Conservation (phyloP, 1,140 invertebrate genomes). For the Rhopalosiphum maidis region DNA sequence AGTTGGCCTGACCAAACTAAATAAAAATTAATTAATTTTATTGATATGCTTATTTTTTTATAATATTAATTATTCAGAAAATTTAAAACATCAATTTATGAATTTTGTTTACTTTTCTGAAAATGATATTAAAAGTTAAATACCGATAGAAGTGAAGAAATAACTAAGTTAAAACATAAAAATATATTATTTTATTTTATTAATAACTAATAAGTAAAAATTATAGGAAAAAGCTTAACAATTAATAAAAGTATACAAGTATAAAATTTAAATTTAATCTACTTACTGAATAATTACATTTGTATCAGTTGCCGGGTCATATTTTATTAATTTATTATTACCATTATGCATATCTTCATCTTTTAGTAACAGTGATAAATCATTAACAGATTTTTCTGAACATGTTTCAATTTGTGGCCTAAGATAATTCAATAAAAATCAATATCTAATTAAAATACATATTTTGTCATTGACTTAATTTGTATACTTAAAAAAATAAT, state of each 20-base stretch:
- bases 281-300: constrained; percentile 55
- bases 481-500: background rate
- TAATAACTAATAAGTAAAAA: background rate
- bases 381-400: constrained; percentile 10
- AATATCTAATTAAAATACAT: background rate
- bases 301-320: constrained; percentile 24
- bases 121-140: background rate
- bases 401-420: background rate
- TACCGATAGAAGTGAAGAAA: background rate
- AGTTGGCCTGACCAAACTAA: constrained; percentile 35
- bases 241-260: background rate
- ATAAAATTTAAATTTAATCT: background rate
- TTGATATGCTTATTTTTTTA: background rate
- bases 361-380: background rate
- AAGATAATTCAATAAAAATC: background rate
- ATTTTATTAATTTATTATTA: constrained; percentile 35
- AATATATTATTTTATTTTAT: no score
- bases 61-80: background rate
- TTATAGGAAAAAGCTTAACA: background rate
- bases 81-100: background rate
- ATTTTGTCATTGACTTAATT: background rate
- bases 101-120: background rate
- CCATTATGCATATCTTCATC: constrained; percentile 36
- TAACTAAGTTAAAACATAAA: no score
- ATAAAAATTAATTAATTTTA: background rate